Conservation (phyloP, 2,113 vertebrate species). For the Aix galericulata region DNA sequence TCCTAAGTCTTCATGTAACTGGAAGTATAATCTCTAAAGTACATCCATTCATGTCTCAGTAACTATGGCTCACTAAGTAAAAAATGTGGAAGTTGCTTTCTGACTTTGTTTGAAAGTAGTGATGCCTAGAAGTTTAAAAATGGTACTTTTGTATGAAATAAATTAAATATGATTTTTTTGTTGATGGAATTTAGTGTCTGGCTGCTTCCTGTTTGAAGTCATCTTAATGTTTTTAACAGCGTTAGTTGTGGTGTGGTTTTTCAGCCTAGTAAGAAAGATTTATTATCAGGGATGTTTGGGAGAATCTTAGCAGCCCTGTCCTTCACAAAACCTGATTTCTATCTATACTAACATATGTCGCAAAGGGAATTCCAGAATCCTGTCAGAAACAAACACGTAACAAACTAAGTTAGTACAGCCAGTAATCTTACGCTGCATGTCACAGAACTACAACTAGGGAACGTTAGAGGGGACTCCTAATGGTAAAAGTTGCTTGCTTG, state of each 20-base stretch:
- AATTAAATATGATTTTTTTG: slow-evolving; percentile 71
- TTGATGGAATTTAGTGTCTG: slow-evolving; percentile 71
- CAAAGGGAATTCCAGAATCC: not conserved
- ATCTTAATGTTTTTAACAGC: not conserved
- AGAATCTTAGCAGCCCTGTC: not conserved
- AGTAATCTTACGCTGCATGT: not conserved
- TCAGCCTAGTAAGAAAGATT: not conserved
- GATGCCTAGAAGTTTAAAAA: slow-evolving; percentile 57
- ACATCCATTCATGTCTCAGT: slow-evolving; percentile 64
- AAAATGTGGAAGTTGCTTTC: slow-evolving; percentile 60
- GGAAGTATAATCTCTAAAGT: slow-evolving; percentile 65
- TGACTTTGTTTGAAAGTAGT: slow-evolving; percentile 66
- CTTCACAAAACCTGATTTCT: not conserved
- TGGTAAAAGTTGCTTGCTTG: not conserved
- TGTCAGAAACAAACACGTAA: not conserved
- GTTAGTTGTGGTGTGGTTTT: not conserved
- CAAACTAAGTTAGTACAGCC: not conserved
- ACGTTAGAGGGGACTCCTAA: not conserved
- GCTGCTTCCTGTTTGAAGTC: slow-evolving; percentile 66
- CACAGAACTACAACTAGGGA: not conserved
- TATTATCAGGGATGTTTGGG: not conserved
- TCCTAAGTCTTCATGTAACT: slow-evolving; percentile 65
- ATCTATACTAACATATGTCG: not conserved
- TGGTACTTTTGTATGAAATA: slow-evolving; percentile 71
- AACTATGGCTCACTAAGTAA: slow-evolving; percentile 60